phyloP scores from a whole-genome alignment of 1,140 invertebrate genomes.

The Drosophila busckii region DNA sequence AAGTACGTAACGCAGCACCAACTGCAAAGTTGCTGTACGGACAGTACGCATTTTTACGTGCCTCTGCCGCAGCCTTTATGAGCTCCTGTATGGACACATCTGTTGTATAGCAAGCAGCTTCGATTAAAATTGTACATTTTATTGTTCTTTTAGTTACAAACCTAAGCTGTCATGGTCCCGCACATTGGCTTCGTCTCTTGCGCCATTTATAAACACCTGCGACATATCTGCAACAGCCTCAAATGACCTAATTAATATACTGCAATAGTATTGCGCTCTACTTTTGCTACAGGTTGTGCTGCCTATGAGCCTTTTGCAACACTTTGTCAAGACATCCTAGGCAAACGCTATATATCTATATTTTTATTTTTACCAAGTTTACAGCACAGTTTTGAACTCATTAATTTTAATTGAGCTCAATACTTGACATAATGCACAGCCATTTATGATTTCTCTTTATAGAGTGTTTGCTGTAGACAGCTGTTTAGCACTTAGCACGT shows the following conservation, averaged over 20 bases:
- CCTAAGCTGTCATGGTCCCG: conserved; percentile 52
- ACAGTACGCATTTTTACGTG: conserved; percentile 87
- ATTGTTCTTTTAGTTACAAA: conserved; percentile 10
- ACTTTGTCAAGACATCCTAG: too few relatives aligned
- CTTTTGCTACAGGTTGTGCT: conserved; percentile 4
- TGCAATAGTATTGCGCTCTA: conserved; percentile 9
- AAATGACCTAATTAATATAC: conserved; percentile 19
- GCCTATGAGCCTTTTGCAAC: background rate
- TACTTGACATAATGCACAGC: too few relatives aligned
- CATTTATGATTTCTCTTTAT: too few relatives aligned
- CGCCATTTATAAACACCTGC: conserved; percentile 61
- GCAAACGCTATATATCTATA: too few relatives aligned
- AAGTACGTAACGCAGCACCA: conserved; percentile 90
- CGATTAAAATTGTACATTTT: background rate
- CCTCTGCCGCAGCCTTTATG: conserved; percentile 82
- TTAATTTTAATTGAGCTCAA: too few relatives aligned
- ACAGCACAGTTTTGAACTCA: too few relatives aligned
- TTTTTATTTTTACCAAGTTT: too few relatives aligned
- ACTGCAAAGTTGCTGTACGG: conserved; percentile 94
- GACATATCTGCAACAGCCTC: conserved; percentile 34
- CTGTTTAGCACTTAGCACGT: too few relatives aligned
- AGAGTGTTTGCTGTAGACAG: too few relatives aligned
- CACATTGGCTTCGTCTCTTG: conserved; percentile 49
- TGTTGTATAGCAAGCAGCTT: conserved; percentile 52
- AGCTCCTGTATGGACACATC: conserved; percentile 83